phyloP scores from a whole-genome alignment of 2,113 vertebrate genomes.

The Pterocles gutturalis region DNA sequence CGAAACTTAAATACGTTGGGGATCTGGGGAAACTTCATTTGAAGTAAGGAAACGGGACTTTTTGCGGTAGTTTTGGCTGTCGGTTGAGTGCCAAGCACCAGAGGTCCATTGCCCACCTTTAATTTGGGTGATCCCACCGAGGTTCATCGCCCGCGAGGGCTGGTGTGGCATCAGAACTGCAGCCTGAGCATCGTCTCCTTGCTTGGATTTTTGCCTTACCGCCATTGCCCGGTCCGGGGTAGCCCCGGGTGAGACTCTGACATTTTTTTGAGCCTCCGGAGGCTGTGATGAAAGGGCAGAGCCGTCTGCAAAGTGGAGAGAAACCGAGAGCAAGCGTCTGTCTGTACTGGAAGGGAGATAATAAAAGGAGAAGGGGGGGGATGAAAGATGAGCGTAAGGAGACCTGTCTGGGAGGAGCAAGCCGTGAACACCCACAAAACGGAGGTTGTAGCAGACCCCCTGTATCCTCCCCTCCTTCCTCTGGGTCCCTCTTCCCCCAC shows the following conservation, averaged over 20 bases:
- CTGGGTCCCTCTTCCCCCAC: neutral
- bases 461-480: neutral
- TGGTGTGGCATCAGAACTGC: neutral
- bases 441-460: neutral
- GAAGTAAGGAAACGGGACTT: neutral
- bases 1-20: accelerated
- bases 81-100: neutral
- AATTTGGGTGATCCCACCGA: neutral
- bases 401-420: neutral
- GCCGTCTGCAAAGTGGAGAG: neutral
- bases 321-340: neutral
- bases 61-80: neutral
- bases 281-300: neutral
- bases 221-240: neutral
- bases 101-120: neutral
- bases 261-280: neutral
- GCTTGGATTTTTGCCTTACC: neutral
- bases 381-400: neutral
- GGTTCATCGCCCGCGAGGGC: accelerated
- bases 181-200: neutral
- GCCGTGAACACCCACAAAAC: neutral
- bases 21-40: neutral
- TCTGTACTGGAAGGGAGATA: neutral
- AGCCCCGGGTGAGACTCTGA: neutral
- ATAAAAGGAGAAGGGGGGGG: neutral